phyloP scores from a whole-genome alignment of 2,797 vertebrate genomes.

The Podarcis lilfordi region DNA sequence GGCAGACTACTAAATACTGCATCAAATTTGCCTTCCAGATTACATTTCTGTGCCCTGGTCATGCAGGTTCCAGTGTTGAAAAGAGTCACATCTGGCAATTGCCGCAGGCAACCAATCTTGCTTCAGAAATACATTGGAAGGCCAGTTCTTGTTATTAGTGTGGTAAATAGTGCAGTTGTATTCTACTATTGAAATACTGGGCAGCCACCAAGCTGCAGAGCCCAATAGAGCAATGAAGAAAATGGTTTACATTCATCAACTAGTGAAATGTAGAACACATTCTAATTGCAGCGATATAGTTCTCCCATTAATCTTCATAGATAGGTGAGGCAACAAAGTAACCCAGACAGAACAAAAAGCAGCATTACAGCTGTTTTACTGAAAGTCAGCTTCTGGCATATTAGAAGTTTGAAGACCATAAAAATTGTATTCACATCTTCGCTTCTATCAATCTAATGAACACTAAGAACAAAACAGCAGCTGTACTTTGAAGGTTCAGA shows the following conservation, averaged over 20 bases:
- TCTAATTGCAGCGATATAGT: not conserved
- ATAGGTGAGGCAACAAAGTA: not conserved
- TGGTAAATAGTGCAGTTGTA: not conserved
- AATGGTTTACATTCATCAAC: conserved; percentile 6
- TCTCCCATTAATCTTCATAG: not conserved
- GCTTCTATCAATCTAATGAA: not conserved
- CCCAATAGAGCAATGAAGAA: not conserved
- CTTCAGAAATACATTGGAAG: not conserved
- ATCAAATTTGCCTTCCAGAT: not conserved
- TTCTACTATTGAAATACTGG: not conserved
- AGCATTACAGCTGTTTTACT: not conserved
- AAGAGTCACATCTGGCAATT: not conserved
- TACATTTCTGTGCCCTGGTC: not conserved
- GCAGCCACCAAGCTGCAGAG: not conserved
- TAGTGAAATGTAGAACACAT: conserved; percentile 11
- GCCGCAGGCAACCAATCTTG: not conserved
- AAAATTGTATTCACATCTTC: not conserved
- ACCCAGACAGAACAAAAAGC: not conserved
- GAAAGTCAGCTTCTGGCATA: not conserved
- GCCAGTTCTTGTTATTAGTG: not conserved
- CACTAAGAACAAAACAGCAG: conserved; percentile 43
- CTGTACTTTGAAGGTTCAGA: conserved; percentile 18
- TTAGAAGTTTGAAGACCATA: not conserved
- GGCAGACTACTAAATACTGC: not conserved
- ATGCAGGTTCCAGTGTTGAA: not conserved